Conservation (phyloP, 2,888 invertebrate genomes). For the Pomacea canaliculata region DNA sequence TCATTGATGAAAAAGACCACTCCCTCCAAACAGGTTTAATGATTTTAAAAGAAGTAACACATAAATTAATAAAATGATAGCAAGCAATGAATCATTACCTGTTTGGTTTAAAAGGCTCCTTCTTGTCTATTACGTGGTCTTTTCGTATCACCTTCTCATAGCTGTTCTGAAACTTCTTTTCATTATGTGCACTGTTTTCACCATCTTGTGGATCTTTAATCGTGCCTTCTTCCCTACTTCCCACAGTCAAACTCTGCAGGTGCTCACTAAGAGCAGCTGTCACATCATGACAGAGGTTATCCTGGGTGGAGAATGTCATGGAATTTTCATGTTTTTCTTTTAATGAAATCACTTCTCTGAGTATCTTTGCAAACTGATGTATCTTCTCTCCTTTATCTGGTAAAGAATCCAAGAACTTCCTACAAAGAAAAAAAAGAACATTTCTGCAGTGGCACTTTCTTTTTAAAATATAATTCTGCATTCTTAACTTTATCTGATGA, state of each 20-base stretch:
- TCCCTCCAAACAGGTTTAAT: too few relatives aligned
- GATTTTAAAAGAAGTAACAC: too few relatives aligned
- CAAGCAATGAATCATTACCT: constrained; percentile 5
- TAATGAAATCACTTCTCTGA: constrained; percentile 27
- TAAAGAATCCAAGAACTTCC: constrained; percentile 36
- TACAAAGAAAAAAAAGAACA: constrained; percentile 24
- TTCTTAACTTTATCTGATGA: too few relatives aligned
- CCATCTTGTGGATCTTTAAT: too few relatives aligned
- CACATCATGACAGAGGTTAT: neutral
- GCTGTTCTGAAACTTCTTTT: constrained; percentile 7
- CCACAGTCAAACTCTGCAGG: constrained; percentile 7
- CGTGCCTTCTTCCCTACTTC: neutral
- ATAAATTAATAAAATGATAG: too few relatives aligned
- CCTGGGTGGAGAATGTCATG: neutral
- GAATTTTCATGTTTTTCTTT: neutral
- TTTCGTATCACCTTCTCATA: constrained; percentile 13
- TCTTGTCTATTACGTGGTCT: neutral
- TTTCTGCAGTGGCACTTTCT: neutral
- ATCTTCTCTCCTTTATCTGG: constrained; percentile 44
- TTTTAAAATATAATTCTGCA: too few relatives aligned
- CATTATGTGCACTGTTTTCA: neutral
- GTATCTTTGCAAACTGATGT: constrained; percentile 19
- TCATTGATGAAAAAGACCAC: too few relatives aligned
- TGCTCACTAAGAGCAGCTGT: neutral
- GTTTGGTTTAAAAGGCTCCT: constrained; percentile 7